Evolutionary conservation across 2,888 invertebrate genomes (phyloP).

Genomic region (Acanthoscelides obtectus): DNA sequence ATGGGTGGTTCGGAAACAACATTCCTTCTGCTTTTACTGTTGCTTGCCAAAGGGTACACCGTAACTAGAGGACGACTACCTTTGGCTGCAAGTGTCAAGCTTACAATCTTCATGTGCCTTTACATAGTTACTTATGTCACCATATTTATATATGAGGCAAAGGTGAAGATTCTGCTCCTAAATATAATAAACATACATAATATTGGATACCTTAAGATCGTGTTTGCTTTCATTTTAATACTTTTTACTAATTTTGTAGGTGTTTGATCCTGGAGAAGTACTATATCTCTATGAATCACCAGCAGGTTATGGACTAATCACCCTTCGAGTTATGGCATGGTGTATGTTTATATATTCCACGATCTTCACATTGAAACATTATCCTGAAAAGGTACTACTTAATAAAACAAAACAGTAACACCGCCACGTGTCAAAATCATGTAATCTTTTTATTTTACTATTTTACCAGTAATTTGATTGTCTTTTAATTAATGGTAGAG

Average conservation of each 20-base stretch:
- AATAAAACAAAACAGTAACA: not conserved
- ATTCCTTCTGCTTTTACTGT: constrained; percentile 71
- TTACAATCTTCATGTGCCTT: constrained; percentile 74
- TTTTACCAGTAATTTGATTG: too few relatives aligned
- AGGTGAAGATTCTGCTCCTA: too few relatives aligned
- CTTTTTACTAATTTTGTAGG: constrained; percentile 57
- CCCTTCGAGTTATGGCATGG: constrained; percentile 75
- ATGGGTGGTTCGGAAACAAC: constrained; percentile 70
- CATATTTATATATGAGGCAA: constrained; percentile 76
- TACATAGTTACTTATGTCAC: constrained; percentile 69
- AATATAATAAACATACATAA: too few relatives aligned
- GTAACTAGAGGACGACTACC: constrained; percentile 80
- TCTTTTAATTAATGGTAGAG: too few relatives aligned
- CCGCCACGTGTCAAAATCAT: too few relatives aligned
- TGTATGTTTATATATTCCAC: constrained; percentile 66
- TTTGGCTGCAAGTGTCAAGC: constrained; percentile 65
- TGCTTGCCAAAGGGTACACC: constrained; percentile 87
- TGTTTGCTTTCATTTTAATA: too few relatives aligned
- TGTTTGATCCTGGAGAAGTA: constrained; percentile 88
- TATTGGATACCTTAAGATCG: too few relatives aligned
- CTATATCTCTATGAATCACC: constrained; percentile 87
- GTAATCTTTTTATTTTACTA: too few relatives aligned
- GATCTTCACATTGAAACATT: constrained; percentile 74
- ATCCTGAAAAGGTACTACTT: constrained; percentile 66
- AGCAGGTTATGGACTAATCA: constrained; percentile 78